Evolutionary conservation across 1,140 invertebrate species (phyloP).

Genomic region (Oryzaephilus surinamensis): DNA sequence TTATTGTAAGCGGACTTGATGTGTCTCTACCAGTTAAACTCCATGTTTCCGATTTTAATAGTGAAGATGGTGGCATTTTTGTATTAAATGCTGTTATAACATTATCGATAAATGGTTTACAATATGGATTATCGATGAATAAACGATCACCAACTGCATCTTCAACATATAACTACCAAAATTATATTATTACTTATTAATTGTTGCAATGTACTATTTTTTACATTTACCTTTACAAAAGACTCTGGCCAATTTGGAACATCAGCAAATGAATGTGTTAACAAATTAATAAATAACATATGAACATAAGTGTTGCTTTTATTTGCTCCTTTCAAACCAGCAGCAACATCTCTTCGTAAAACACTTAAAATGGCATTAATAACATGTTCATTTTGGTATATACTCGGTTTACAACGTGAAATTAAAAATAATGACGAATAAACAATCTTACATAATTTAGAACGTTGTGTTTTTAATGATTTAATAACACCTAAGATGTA

Average conservation of each 20-base stretch:
- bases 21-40: slow-evolving; percentile 40
- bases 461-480: slow-evolving; percentile 50
- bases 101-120: slow-evolving; percentile 87
- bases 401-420: slow-evolving; percentile 64
- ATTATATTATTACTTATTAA: background rate
- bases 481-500: slow-evolving; percentile 51
- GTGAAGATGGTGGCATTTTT: slow-evolving; percentile 53
- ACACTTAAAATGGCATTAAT: slow-evolving; percentile 71
- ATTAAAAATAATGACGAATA: slow-evolving; percentile 71
- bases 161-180: slow-evolving; percentile 75
- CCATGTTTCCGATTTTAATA: slow-evolving; percentile 48
- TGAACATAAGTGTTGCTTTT: slow-evolving; percentile 74
- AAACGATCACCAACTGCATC: slow-evolving; percentile 84
- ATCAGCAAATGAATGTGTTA: slow-evolving; percentile 71
- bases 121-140: slow-evolving; percentile 89
- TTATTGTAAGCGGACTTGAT: slow-evolving; percentile 41
- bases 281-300: slow-evolving; percentile 74
- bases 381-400: slow-evolving; percentile 71
- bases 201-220: too few relatives aligned
- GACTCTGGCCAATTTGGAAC: slow-evolving; percentile 66
- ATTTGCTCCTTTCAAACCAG: slow-evolving; percentile 55
- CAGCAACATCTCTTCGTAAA: slow-evolving; percentile 66
- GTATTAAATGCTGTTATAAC: slow-evolving; percentile 83
- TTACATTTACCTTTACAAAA: slow-evolving; percentile 54
- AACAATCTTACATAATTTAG: slow-evolving; percentile 71